A percentile compares a stretch with the other conserved stretches of the same genome.
These are phyloP conservation scores for Charina bottae DNA, from an alignment of 2,113 vertebrate species.

Conservation along the genomic window DNA sequence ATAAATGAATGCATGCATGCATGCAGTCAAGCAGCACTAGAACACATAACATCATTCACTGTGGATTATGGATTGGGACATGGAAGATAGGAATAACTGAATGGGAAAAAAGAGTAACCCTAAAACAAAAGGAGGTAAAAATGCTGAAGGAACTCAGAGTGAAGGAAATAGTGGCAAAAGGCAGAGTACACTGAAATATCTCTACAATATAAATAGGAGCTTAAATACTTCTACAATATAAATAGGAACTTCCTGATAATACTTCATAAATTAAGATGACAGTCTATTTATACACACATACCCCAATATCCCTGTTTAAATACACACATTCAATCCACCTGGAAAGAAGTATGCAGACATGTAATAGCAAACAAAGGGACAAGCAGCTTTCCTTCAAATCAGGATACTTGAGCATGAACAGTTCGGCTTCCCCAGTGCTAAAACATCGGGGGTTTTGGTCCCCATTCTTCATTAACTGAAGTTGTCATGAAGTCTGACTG, in stretches of 20 bases:
- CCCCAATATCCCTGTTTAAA: conserved; percentile 51
- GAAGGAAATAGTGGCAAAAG: conserved; percentile 28
- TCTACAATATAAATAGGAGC: conserved; percentile 45
- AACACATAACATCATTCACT: conserved; percentile 1
- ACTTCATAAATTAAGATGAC: conserved; percentile 74
- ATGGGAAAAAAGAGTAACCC: background rate
- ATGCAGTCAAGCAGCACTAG: background rate
- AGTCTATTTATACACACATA: conserved; percentile 60
- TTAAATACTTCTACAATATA: conserved; percentile 47
- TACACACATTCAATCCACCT: conserved; percentile 67
- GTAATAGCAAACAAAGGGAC: background rate
- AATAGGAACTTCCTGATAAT: conserved; percentile 50
- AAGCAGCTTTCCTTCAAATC: conserved; percentile 33
- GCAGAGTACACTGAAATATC: conserved; percentile 43
- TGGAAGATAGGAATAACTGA: background rate
- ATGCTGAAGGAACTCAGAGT: conserved; percentile 1
- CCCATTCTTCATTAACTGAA: conserved; percentile 31
- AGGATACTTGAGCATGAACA: conserved; percentile 13
- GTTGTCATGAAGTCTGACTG: conserved; percentile 34
- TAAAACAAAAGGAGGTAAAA: conserved; percentile 37
- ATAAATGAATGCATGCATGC: background rate
- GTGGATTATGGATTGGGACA: conserved; percentile 8
- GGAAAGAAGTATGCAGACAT: conserved; percentile 56
- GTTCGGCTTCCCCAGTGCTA: conserved; percentile 36
- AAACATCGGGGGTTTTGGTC: conserved; percentile 35